Base-by-base conservation (phyloP, 2,797 vertebrate genomes). In the Paguma larvata region DNA sequence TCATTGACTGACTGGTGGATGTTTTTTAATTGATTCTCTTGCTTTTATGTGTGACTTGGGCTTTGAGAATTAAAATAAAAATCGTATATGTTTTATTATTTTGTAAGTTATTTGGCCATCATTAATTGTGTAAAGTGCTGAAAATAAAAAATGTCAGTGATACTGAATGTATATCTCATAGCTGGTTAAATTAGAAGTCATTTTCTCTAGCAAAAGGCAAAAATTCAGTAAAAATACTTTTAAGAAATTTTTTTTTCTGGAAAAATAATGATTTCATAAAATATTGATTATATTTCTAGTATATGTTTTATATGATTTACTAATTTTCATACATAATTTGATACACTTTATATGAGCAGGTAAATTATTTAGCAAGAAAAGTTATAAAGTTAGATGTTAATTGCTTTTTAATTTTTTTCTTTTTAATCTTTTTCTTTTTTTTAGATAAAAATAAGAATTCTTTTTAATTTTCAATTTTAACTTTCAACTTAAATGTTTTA, bases 401-500 rank as follows among this genome's bases (percentile, higher is more conserved):
- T 84, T 78, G 41, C 21, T 82, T 95, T 95, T 92, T 14, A 94
- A 72, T 85, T 91, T 97, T 94, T 85, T 56, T 53, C 53, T 85
- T 56, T 53, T 18, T 56, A 48, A 48, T 16, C 16, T 53, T 53
- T 16, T 53, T 16, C 4, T 16, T 56, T 21, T 56, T 56, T 56
- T 23, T 56, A 23, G 56, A 59, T 59, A 53, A 53, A 53, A 53
- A 53, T 53, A 59, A 23, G 21, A 59, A 59, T 59, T 59, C 25
- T 85, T 95, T 92, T 92, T 14, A 93, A 72, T 85, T 91, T 97
- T 94, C 80, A 78, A 89, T 88, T 88, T 68, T 89, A 86, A 16
- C 38, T 97, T 86, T 51, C 16, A 85, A 27, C 9, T 70, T 90
- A 96, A 97, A 91, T 92, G 85, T 88, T 97, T 95, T 82, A 84